Evolutionary conservation across 2,797 vertebrate species (phyloP), one percentile per base, ranked within the genome.

Genomic region (Sarcophilus harrisii): DNA sequence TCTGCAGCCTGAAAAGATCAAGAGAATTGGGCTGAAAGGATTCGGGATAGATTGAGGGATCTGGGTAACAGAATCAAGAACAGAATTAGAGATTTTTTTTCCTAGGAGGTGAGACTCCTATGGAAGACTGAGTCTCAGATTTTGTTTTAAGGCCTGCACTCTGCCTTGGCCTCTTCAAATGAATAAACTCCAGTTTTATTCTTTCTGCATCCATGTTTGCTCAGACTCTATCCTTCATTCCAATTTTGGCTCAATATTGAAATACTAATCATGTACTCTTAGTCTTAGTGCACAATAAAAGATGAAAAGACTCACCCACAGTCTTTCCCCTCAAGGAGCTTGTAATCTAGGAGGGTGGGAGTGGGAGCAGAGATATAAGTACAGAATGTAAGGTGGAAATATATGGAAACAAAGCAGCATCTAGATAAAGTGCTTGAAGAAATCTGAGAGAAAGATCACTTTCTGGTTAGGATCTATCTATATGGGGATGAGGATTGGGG

Each of bases 11-110:
- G 6, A 1, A 27, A 81, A 4, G 73, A 27, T 4, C 38, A 81
- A 81, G 38, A 45, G n/a, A 45, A 0, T 38, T 32, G 0, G 54
- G 54, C 10, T 54, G 9, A 0, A 54, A 11, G 54, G 54, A 4
- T 54, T 54, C 54, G 54, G 54, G 9, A 54, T 54, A 11, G 32
- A 27, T 1, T 14, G 32, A 13, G 0, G 32, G 14, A n/a, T 16
- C 0, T 32, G 0, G 32, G 1, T 16, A 57, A 30, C 13, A 1
- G 14, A n/a, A n/a, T 5, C 30, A 16, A 12, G 62, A 18, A 4
- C 62, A 66, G 13, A n/a, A 5, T 66, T 66, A 14, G 32, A 12
- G 32, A 62, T 0, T 14, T 18, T 54, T 54, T 54, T 54, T 54
- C 54, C 14, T 27, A 58, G 9, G 58, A 28, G 2, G 10, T 10